A percentile compares a stretch with the other conserved stretches of the same genome.
These are phyloP conservation scores for Valencia hispanica DNA, from an alignment of 2,797 vertebrate species.

Conservation along the genomic window DNA sequence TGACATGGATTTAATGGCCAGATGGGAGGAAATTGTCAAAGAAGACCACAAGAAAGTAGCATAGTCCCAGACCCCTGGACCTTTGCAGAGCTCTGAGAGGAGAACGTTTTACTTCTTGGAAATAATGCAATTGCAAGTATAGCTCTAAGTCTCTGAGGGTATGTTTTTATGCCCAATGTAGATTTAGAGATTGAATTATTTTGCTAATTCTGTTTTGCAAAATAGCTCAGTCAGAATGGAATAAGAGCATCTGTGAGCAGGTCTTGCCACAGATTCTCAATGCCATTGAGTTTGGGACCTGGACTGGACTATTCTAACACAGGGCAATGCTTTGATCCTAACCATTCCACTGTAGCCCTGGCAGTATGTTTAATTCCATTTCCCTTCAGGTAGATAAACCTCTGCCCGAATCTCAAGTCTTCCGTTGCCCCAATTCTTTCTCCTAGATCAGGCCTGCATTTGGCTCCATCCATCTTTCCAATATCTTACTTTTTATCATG, in stretches of 20 bases:
- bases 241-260: not conserved
- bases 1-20: slow-evolving; percentile 71
- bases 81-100: slow-evolving; percentile 14
- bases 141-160: not conserved
- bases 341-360: no score
- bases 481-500: no score
- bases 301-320: not conserved
- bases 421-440: no score
- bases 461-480: no score
- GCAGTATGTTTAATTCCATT: no score
- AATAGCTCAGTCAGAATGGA: not conserved
- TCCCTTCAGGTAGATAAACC: no score
- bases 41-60: slow-evolving; percentile 38
- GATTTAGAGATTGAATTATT: not conserved
- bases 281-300: not conserved
- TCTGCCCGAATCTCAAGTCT: no score
- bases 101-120: not conserved
- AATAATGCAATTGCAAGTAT: no score
- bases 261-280: not conserved
- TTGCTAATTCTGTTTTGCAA: not conserved
- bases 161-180: not conserved
- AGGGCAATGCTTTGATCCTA: not conserved
- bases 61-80: slow-evolving; percentile 32
- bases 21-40: slow-evolving; percentile 59
- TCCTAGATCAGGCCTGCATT: no score